Evolutionary conservation across 1,140 invertebrate species (phyloP).

Genomic region (Bombus ignitus): DNA sequence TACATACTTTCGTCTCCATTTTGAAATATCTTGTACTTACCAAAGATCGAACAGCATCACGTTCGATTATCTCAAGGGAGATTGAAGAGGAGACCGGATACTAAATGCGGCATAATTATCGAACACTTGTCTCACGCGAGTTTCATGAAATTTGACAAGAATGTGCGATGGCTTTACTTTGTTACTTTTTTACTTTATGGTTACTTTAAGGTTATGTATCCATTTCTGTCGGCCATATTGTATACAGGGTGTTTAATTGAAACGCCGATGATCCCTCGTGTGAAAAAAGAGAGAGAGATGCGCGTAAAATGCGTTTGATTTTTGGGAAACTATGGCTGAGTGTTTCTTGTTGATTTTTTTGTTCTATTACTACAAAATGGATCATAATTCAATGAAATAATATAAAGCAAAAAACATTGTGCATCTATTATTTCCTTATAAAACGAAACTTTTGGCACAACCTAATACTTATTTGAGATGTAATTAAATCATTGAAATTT

Average conservation of each 20-base stretch:
- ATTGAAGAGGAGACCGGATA: neutral
- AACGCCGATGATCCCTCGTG: neutral
- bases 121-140: neutral
- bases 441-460: no score
- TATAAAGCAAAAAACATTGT: no score
- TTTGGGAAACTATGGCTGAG: neutral
- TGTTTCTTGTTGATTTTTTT: neutral
- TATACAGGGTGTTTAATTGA: neutral
- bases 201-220: no score
- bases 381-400: neutral
- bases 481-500: no score
- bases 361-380: neutral
- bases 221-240: neutral
- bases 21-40: neutral
- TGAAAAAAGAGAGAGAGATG: no score
- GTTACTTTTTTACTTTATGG: no score
- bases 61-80: neutral
- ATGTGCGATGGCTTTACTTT: neutral
- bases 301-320: neutral
- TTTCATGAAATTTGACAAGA: constrained; percentile 2
- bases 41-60: no score
- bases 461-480: no score
- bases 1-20: neutral
- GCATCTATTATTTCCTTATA: no score
- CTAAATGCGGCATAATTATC: neutral